Evolutionary conservation across 1,140 invertebrate genomes (phyloP).

Genomic region (Papilio aristodemus): DNA sequence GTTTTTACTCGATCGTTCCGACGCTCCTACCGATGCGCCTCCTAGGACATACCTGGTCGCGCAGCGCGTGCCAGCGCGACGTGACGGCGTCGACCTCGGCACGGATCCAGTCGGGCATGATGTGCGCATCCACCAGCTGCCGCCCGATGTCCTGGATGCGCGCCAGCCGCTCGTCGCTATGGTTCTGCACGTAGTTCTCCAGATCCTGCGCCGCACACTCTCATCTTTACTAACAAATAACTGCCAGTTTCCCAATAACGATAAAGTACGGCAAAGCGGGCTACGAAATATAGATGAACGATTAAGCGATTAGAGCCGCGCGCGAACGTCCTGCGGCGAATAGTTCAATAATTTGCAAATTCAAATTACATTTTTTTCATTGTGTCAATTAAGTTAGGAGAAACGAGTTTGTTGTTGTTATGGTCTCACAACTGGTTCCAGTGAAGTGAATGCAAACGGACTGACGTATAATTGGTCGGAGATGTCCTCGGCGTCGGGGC

Average conservation of each 20-base stretch:
- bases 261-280: no score
- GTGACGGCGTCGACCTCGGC: constrained; percentile 86
- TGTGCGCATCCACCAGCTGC: constrained; percentile 86
- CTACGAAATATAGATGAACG: neutral
- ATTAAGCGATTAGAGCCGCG: no score
- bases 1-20: no score
- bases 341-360: no score
- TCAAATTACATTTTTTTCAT: no score
- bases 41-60: constrained; percentile 86
- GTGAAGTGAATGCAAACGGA: constrained; percentile 35
- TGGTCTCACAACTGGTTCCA: no score
- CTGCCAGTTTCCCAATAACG: neutral
- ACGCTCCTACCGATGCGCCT: no score
- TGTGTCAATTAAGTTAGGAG: no score
- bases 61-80: constrained; percentile 85
- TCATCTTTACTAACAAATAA: constrained; percentile 23
- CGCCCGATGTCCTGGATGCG: constrained; percentile 89
- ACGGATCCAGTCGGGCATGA: constrained; percentile 87
- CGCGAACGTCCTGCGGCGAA: no score
- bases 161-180: constrained; percentile 86
- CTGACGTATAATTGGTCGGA: constrained; percentile 93
- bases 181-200: constrained; percentile 91
- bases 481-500: constrained; percentile 96
- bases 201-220: constrained; percentile 83
- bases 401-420: neutral